Percentiles rank a stretch among this genome's conserved stretches.
phyloP scores from a whole-genome alignment of 2,797 vertebrate species.

The Pipistrellus kuhlii region DNA sequence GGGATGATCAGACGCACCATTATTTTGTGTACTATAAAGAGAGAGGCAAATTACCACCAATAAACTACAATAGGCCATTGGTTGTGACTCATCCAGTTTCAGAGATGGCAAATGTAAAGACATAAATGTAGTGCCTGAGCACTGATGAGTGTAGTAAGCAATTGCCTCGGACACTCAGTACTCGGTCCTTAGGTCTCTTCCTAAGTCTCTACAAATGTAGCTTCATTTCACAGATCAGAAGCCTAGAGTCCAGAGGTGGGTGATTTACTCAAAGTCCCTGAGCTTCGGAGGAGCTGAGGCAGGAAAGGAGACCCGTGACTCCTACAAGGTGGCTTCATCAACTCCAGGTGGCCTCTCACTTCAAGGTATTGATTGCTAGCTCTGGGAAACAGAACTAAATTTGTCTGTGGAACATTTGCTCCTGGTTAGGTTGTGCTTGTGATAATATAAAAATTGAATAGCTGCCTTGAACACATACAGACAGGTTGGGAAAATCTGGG shows the following conservation, averaged over 20 bases:
- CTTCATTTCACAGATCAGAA: not conserved
- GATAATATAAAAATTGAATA: conserved; percentile 40
- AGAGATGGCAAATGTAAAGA: not conserved
- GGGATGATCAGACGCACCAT: not conserved
- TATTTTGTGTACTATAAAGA: not conserved
- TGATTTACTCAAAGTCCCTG: not conserved
- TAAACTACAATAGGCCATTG: not conserved
- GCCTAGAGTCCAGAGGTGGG: not conserved
- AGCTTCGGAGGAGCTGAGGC: not conserved
- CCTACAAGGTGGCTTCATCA: not conserved
- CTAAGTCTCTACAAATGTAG: not conserved
- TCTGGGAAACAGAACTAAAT: conserved; percentile 50
- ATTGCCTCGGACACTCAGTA: not conserved
- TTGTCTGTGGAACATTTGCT: not conserved
- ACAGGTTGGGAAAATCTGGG: not conserved
- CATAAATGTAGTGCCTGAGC: not conserved
- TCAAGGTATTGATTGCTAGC: not conserved
- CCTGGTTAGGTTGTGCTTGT: conserved; percentile 46
- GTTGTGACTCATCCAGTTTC: not conserved
- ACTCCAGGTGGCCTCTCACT: not conserved
- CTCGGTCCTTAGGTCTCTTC: not conserved
- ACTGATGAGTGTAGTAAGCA: not conserved
- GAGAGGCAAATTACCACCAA: not conserved
- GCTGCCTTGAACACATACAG: not conserved
- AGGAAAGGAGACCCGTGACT: not conserved